phyloP scores from a whole-genome alignment of 2,113 vertebrate species.

The Mormyrus lacerda region DNA sequence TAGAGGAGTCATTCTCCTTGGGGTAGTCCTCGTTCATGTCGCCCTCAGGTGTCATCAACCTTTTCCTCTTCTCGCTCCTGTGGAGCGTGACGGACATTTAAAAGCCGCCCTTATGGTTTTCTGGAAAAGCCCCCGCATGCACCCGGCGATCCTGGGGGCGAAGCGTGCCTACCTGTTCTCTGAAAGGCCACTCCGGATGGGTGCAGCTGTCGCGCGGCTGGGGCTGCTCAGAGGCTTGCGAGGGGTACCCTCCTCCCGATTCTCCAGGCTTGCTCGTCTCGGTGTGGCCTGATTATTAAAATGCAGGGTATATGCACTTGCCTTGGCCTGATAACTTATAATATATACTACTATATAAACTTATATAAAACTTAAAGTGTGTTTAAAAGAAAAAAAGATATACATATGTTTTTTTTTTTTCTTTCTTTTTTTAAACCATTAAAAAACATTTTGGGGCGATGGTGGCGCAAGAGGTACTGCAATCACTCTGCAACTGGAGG shows the following conservation, averaged over 20 bases:
- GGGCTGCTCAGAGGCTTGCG: conserved; percentile 78
- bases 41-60: conserved; percentile 66
- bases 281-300: conserved; percentile 59
- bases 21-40: conserved; percentile 91
- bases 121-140: neutral
- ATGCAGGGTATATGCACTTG: neutral
- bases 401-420: neutral
- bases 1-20: conserved; percentile 97
- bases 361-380: neutral
- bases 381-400: neutral
- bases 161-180: conserved; percentile 72
- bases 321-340: neutral
- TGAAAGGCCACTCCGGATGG: conserved; percentile 72
- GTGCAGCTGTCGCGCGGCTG: conserved; percentile 64
- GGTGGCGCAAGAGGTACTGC: no score
- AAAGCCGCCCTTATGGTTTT: neutral
- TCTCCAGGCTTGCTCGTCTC: conserved; percentile 70
- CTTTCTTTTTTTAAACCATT: no score
- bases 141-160: neutral
- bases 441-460: neutral
- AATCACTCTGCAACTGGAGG: no score
- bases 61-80: conserved; percentile 86
- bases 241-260: conserved; percentile 70
- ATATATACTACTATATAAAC: no score
- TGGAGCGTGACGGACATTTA: conserved; percentile 16